phyloP scores from a whole-genome alignment of 2,888 invertebrate species.

The Calliopum simillimum region DNA sequence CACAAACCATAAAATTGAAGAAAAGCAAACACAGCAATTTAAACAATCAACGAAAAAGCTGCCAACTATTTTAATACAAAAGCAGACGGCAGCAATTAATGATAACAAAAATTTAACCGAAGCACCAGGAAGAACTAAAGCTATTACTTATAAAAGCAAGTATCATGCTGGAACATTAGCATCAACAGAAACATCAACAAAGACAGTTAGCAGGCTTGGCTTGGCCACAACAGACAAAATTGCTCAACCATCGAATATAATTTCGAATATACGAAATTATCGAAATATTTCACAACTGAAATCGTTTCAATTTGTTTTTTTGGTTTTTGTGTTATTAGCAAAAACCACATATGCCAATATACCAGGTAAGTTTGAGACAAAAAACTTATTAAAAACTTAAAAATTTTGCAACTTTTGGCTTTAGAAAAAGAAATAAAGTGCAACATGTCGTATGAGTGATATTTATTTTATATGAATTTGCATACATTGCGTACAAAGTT shows the following conservation, averaged over 20 bases:
- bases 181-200: slow-evolving; percentile 37
- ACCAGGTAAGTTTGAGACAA: slow-evolving; percentile 59
- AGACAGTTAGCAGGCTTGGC: slow-evolving; percentile 12
- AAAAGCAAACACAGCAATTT: slow-evolving; percentile 59
- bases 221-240: slow-evolving; percentile 27
- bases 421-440: no score
- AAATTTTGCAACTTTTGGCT: neutral
- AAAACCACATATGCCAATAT: slow-evolving; percentile 64
- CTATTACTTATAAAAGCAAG: slow-evolving; percentile 27
- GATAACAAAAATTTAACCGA: slow-evolving; percentile 44
- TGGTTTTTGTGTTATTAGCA: slow-evolving; percentile 61
- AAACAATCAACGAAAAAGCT: slow-evolving; percentile 67
- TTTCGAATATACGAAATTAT: slow-evolving; percentile 21
- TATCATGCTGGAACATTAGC: slow-evolving; percentile 38
- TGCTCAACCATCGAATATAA: slow-evolving; percentile 26
- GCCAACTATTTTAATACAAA: slow-evolving; percentile 38
- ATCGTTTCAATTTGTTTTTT: slow-evolving; percentile 57
- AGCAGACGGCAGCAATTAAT: slow-evolving; percentile 43
- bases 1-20: slow-evolving; percentile 64
- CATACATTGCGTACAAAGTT: no score
- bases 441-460: no score
- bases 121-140: slow-evolving; percentile 8
- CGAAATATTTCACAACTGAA: slow-evolving; percentile 51
- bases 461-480: no score
- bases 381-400: neutral